A percentile compares a stretch with the other conserved stretches of the same genome.
phyloP scores from a whole-genome alignment of 2,888 invertebrate species.

The Orthosia gothica region DNA sequence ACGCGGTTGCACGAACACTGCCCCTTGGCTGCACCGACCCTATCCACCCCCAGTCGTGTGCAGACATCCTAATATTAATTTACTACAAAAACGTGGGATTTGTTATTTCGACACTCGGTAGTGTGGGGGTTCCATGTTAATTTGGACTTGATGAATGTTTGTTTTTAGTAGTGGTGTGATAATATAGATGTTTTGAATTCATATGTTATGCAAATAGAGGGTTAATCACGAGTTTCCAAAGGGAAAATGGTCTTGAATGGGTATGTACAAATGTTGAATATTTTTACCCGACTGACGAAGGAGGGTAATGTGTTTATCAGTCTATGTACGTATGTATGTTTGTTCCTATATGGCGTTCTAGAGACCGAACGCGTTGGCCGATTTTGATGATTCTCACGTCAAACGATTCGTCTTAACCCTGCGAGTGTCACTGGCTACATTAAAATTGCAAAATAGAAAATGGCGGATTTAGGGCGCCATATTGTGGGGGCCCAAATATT shows the following conservation, averaged over 20 bases:
- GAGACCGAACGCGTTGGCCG: too few species aligned
- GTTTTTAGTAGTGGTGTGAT: background rate
- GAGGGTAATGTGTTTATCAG: too few species aligned
- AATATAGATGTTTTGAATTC: background rate
- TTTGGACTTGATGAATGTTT: slow-evolving; percentile 28
- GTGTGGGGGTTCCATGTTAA: slow-evolving; percentile 25
- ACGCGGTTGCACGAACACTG: slow-evolving; percentile 16
- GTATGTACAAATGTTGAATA: background rate
- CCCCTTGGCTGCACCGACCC: slow-evolving; percentile 25
- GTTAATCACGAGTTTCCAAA: too few species aligned
- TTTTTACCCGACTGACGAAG: too few species aligned
- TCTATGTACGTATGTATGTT: too few species aligned
- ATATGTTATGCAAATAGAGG: background rate
- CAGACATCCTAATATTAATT: slow-evolving; percentile 49
- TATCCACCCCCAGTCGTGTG: slow-evolving; percentile 34
- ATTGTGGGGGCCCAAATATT: too few species aligned
- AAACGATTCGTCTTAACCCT: too few species aligned
- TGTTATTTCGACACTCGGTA: slow-evolving; percentile 42
- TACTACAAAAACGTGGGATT: slow-evolving; percentile 39
- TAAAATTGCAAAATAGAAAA: too few species aligned
- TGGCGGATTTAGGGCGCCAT: too few species aligned
- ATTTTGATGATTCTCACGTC: too few species aligned
- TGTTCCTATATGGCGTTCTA: too few species aligned
- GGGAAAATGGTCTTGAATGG: background rate
- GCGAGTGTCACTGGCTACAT: too few species aligned